Percentiles rank a stretch among this genome's conserved stretches.
Conservation (phyloP, 2,797 vertebrate genomes). For the Distichodus sexfasciatus region DNA sequence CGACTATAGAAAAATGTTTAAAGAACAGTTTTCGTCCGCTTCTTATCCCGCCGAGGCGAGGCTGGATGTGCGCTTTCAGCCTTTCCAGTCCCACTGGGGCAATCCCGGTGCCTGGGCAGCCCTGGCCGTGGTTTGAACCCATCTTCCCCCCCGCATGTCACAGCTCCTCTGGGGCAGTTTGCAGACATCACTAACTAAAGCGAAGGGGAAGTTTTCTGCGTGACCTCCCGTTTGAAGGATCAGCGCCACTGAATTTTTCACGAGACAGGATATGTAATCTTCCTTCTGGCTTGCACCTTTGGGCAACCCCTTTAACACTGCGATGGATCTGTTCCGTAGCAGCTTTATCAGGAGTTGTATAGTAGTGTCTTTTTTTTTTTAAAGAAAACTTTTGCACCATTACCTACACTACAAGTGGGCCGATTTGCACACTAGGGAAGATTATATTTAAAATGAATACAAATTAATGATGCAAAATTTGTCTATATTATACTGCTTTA, state of each 20-base stretch:
- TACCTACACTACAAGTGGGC: too few relatives aligned
- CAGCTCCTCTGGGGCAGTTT: background rate
- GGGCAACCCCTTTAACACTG: too few relatives aligned
- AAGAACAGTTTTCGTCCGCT: too few relatives aligned
- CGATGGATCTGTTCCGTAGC: background rate
- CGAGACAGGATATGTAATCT: too few relatives aligned
- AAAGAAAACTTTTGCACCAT: too few relatives aligned
- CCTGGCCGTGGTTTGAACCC: conserved; percentile 26
- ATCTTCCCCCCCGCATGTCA: background rate
- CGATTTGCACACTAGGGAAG: too few relatives aligned
- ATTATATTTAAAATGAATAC: too few relatives aligned
- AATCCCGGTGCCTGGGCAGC: background rate
- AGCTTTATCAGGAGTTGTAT: background rate
- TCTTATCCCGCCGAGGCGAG: conserved; percentile 7
- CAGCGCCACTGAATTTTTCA: conserved; percentile 16
- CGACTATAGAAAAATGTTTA: too few relatives aligned
- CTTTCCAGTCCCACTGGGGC: conserved; percentile 12
- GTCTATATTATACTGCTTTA: too few relatives aligned
- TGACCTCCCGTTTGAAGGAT: conserved; percentile 26
- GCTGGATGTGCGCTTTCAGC: background rate
- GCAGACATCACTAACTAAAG: conserved; percentile 3
- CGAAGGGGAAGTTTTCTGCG: background rate
- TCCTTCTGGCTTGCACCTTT: too few relatives aligned
- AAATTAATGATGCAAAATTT: too few relatives aligned
- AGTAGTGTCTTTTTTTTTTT: too few relatives aligned